Percentiles rank a stretch among this genome's conserved stretches.
Conservation (phyloP, 2,113 vertebrate species). For the Anhinga rufa region DNA sequence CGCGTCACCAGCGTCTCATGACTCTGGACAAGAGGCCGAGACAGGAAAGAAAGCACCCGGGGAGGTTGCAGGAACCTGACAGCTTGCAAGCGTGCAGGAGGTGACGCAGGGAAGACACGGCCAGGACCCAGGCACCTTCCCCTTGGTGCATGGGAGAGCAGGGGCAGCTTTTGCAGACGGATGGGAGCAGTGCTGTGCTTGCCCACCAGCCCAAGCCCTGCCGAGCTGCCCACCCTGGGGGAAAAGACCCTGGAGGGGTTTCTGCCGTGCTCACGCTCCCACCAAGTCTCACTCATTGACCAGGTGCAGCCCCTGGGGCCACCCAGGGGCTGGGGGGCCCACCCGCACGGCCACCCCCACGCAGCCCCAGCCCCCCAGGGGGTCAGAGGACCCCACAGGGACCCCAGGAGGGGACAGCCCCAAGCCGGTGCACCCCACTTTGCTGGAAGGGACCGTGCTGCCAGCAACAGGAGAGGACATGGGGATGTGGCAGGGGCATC, state of each 20-base stretch:
- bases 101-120: not conserved
- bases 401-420: not conserved
- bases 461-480: fast-evolving
- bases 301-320: not conserved
- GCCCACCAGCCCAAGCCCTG: fast-evolving
- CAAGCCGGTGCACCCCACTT: fast-evolving
- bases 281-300: not conserved
- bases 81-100: not conserved
- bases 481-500: not conserved
- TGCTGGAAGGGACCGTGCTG: too few relatives aligned
- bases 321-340: not conserved
- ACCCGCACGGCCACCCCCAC: fast-evolving
- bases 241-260: not conserved
- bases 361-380: too few relatives aligned
- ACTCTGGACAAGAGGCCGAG: not conserved
- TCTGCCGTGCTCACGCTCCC: fast-evolving
- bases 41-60: not conserved
- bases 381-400: not conserved
- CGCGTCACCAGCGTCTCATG: slow-evolving; percentile 21
- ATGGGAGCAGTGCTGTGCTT: fast-evolving
- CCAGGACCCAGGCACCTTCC: fast-evolving
- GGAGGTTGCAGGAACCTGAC: not conserved
- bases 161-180: fast-evolving
- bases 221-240: fast-evolving
- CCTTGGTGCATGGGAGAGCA: fast-evolving